phyloP scores from a whole-genome alignment of 2,113 vertebrate species.

The Anarhynchus alexandrinus region DNA sequence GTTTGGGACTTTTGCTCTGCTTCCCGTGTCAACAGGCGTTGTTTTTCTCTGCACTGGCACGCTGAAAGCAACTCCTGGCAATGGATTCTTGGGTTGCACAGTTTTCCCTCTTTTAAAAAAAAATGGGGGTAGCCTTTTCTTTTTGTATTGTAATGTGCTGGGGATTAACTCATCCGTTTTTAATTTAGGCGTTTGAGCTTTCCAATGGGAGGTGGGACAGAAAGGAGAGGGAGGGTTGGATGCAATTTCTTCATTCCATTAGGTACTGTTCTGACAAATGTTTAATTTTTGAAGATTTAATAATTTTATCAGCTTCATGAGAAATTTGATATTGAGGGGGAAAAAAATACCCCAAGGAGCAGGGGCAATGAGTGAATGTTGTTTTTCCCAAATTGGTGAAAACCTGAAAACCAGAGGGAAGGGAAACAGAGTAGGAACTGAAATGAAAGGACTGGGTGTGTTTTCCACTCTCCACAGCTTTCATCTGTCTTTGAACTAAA shows the following conservation, averaged over 20 bases:
- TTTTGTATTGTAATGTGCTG: too few species aligned
- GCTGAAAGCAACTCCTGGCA: rapidly evolving
- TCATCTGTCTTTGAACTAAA: background rate
- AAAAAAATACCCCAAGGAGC: background rate
- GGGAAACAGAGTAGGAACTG: background rate
- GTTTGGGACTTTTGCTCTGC: background rate
- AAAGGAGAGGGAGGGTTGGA: background rate
- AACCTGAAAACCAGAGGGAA: background rate
- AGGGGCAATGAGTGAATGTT: background rate
- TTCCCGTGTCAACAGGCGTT: rapidly evolving
- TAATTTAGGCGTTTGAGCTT: background rate
- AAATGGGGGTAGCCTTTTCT: too few species aligned
- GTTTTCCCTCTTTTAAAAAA: background rate
- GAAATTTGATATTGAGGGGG: background rate
- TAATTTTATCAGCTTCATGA: background rate
- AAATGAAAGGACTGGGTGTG: background rate
- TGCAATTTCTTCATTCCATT: background rate
- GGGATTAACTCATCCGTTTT: background rate
- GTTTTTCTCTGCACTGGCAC: background rate
- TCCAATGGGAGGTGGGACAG: rapidly evolving
- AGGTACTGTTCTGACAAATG: rapidly evolving
- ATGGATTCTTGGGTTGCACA: rapidly evolving
- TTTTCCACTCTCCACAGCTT: background rate
- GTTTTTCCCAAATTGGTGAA: background rate
- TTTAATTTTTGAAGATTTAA: background rate